Base-by-base conservation (phyloP, 2,888 invertebrate genomes). In the Liopterus haemorrhoidalis region DNA sequence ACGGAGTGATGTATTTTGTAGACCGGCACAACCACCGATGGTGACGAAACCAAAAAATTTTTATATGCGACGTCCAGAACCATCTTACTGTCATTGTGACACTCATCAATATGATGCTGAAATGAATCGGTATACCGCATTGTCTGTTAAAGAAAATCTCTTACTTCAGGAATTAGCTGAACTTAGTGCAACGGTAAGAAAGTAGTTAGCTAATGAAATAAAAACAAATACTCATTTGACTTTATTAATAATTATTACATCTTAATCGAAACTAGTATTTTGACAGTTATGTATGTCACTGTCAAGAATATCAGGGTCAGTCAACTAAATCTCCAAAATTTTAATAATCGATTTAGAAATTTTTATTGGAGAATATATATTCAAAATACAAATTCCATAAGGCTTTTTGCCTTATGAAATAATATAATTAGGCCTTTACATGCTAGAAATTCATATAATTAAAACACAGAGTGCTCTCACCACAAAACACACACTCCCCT, bases 1-100 rank as follows among this genome's bases (percentile, higher is more conserved):
- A 14, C 14, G 16, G 18, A 18, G 5, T 25, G 8, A n/a, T n/a
- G n/a, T 9, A 25, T 9, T 36, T 36, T 52, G 18, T 54, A 78
- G 79, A 58, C 78, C 79, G 54, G 72, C 76, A 35, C 73, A 77
- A 58, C 80, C 81, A 0, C 78, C 79, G 0, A 61, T 65, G 5
- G 72, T 71, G 5, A 69, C 72, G 2, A 67, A 68, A 38, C 72
- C 73, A 0, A 59, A 64, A 2, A 61, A 67, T 19, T 67, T 70
- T 41, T 71, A 68, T 49, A 64, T 69, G n/a, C 73, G 71, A 1
- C 70, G 73, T 6, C 68, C 75, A 1, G 75, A 77, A 2, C 76
- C 77, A 1, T 76, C 78, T 0, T 78, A 77, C 57, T 81, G 81
- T 55, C 75, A 77, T 59, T 81, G 81, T 64, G 77, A 79, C 50